Evolutionary conservation across 1,140 invertebrate genomes (phyloP).

Genomic region (Mylabris phalerata): DNA sequence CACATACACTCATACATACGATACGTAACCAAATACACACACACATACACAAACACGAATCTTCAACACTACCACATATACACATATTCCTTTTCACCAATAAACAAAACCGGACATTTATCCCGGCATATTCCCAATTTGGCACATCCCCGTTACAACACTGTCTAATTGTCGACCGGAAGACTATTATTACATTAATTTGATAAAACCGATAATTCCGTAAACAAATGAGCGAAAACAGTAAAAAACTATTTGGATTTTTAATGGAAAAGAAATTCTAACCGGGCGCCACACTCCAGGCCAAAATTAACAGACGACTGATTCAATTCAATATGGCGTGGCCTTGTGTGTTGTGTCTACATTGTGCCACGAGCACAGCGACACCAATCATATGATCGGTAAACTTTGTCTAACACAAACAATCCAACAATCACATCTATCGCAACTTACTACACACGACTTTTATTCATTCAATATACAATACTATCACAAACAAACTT

Average conservation of each 20-base stretch:
- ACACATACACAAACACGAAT: background rate
- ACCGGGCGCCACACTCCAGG: conserved; percentile 28
- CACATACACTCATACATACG: conserved; percentile 11
- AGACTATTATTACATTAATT: background rate
- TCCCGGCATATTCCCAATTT: background rate
- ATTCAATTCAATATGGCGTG: conserved; percentile 44
- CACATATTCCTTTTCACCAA: background rate
- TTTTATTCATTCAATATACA: conserved; percentile 33
- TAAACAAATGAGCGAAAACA: no score
- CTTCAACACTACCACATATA: background rate
- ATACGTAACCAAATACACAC: background rate
- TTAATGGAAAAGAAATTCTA: conserved; percentile 4
- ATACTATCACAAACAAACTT: conserved; percentile 19
- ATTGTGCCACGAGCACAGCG: conserved; percentile 23
- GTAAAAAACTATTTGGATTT: no score
- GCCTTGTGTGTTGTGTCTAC: conserved; percentile 41
- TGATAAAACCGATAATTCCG: no score
- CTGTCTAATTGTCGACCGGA: background rate
- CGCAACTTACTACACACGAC: conserved; percentile 9
- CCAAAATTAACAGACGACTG: conserved; percentile 42
- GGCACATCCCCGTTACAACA: conserved; percentile 6
- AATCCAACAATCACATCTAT: conserved; percentile 17
- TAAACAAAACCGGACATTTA: background rate
- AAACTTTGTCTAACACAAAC: conserved; percentile 18
- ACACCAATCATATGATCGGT: conserved; percentile 20